Conservation (phyloP, 2,113 vertebrate species). For the Heterocephalus glaber region DNA sequence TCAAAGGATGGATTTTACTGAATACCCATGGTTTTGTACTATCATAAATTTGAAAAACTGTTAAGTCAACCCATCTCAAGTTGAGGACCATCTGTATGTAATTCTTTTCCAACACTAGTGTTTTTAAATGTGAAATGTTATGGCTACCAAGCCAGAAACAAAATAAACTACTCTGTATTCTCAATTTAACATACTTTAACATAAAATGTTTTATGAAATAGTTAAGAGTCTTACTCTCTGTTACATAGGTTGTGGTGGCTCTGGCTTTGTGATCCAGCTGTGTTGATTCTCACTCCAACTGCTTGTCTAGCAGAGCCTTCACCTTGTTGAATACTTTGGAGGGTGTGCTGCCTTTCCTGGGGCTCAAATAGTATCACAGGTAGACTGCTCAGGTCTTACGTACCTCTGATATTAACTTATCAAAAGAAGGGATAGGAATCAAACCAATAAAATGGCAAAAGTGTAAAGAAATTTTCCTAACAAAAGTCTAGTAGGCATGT, state of each 20-base stretch:
- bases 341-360: background rate
- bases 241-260: background rate
- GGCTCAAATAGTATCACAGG: background rate
- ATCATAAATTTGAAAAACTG: background rate
- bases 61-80: background rate
- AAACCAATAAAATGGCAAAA: conserved; percentile 1
- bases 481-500: background rate
- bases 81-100: background rate
- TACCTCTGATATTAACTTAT: background rate
- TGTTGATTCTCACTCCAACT: conserved; percentile 31
- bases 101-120: background rate
- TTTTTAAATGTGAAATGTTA: conserved; percentile 41
- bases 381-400: background rate
- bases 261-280: background rate
- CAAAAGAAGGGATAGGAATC: conserved; percentile 4
- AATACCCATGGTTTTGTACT: background rate
- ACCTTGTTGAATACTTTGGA: background rate
- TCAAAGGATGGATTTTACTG: background rate
- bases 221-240: conserved; percentile 2
- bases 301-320: background rate
- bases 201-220: conserved; percentile 25
- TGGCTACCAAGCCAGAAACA: background rate
- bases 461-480: background rate
- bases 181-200: conserved; percentile 40
- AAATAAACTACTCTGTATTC: background rate